Evolutionary conservation across 2,113 vertebrate genomes (phyloP).

Genomic region (Hippocampus mohnikei): DNA sequence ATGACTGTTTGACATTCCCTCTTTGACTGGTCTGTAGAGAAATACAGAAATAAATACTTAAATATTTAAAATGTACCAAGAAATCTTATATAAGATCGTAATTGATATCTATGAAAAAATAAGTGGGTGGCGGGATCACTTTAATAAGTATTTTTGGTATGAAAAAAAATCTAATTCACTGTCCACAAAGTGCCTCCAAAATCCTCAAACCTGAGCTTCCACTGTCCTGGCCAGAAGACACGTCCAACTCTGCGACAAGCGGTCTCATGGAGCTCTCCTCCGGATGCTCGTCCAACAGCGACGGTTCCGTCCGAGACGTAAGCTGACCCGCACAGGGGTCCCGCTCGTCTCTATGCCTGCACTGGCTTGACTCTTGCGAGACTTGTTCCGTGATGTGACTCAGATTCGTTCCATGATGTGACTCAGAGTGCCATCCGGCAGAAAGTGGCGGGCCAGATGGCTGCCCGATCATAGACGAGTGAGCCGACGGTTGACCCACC

Average conservation of each 20-base stretch:
- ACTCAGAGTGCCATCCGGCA: conserved; percentile 43
- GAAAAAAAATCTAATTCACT: not conserved
- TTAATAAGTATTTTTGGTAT: not conserved
- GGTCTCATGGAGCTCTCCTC: conserved; percentile 48
- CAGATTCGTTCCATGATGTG: conserved; percentile 41
- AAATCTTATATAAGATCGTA: too few relatives aligned
- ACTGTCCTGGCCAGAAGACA: conserved; percentile 35
- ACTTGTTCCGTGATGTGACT: too few relatives aligned
- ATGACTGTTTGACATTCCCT: too few relatives aligned
- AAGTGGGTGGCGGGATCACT: too few relatives aligned
- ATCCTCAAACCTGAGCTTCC: conserved; percentile 46
- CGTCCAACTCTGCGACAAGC: conserved; percentile 45
- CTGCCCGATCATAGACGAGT: conserved; percentile 55
- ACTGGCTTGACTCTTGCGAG: conserved; percentile 14
- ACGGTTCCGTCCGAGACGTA: conserved; percentile 20
- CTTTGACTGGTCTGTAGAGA: too few relatives aligned
- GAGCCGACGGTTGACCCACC: conserved; percentile 50
- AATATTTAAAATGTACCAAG: too few relatives aligned
- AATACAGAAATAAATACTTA: too few relatives aligned
- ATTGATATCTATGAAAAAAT: too few relatives aligned
- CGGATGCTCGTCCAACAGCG: conserved; percentile 34
- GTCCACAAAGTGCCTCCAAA: not conserved
- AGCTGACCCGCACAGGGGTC: conserved; percentile 16
- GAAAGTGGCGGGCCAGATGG: not conserved
- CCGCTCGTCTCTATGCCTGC: conserved; percentile 23